These are phyloP conservation scores for Leucophora obtusa DNA, from an alignment of 2,888 invertebrate genomes.

Conservation along the genomic window DNA sequence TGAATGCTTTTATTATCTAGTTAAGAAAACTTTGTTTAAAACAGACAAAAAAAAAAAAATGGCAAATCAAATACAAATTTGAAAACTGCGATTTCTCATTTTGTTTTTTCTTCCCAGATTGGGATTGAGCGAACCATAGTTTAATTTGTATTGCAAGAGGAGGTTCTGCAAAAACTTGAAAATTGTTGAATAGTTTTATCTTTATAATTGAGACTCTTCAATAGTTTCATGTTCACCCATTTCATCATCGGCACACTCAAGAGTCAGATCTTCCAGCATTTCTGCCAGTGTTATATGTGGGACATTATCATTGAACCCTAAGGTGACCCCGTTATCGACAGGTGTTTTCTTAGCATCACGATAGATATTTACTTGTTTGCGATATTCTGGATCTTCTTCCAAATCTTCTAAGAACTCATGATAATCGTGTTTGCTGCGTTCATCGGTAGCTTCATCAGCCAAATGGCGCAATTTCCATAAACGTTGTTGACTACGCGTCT, in stretches of 20 bases:
- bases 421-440: conserved; percentile 88
- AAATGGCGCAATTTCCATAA: conserved; percentile 96
- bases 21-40: too few relatives aligned
- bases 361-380: conserved; percentile 97
- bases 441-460: conserved; percentile 83
- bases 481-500: conserved; percentile 85
- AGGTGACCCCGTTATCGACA: conserved; percentile 80
- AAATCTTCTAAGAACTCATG: conserved; percentile 97
- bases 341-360: conserved; percentile 81
- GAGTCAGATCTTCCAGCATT: conserved; percentile 93
- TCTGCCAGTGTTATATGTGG: conserved; percentile 92
- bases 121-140: too few relatives aligned
- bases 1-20: too few relatives aligned
- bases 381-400: conserved; percentile 94
- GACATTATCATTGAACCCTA: conserved; percentile 83
- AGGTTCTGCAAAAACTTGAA: too few relatives aligned
- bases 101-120: too few relatives aligned
- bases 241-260: conserved; percentile 76
- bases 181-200: too few relatives aligned
- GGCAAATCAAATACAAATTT: too few relatives aligned
- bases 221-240: conserved; percentile 36
- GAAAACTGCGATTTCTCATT: too few relatives aligned
- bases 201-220: conserved; percentile 34
- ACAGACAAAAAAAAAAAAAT: too few relatives aligned
- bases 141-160: too few relatives aligned